These are phyloP conservation scores for Lutra lutra DNA, from an alignment of 2,797 vertebrate genomes.

Conservation along the genomic window DNA sequence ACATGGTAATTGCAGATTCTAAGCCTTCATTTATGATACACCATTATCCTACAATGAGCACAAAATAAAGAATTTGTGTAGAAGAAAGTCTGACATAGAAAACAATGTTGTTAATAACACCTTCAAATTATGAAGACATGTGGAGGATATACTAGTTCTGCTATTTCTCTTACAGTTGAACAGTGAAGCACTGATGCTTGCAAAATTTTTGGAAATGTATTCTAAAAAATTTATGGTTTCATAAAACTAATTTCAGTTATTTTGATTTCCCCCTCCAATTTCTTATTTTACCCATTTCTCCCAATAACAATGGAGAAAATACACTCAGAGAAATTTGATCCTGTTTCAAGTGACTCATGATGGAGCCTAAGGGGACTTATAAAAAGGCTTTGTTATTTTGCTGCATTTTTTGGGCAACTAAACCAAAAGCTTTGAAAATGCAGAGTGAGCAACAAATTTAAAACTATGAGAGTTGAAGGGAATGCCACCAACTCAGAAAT, in stretches of 20 bases:
- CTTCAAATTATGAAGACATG: not conserved
- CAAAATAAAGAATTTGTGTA: not conserved
- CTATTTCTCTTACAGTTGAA: not conserved
- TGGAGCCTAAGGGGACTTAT: not conserved
- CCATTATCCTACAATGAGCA: not conserved
- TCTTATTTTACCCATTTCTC: slow-evolving; percentile 60
- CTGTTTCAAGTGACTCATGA: slow-evolving; percentile 58
- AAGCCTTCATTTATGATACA: not conserved
- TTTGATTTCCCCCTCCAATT: not conserved
- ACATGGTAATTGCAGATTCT: not conserved
- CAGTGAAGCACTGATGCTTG: not conserved
- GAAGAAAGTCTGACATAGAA: not conserved
- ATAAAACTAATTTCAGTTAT: slow-evolving; percentile 50
- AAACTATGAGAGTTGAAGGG: not conserved
- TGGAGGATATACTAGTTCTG: not conserved
- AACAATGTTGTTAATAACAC: not conserved
- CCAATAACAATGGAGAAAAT: slow-evolving; percentile 58
- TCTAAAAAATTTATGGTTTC: slow-evolving; percentile 6
- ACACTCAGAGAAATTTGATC: slow-evolving; percentile 57
- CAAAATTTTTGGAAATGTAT: slow-evolving; percentile 37
- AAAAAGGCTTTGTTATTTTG: slow-evolving; percentile 60
- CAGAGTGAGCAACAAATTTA: slow-evolving; percentile 46
- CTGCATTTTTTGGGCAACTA: slow-evolving; percentile 28
- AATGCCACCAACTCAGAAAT: slow-evolving; percentile 46
- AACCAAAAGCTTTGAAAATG: slow-evolving; percentile 58